These are phyloP conservation scores for Dryomyza anilis DNA, from an alignment of 2,888 invertebrate species.

Conservation along the genomic window DNA sequence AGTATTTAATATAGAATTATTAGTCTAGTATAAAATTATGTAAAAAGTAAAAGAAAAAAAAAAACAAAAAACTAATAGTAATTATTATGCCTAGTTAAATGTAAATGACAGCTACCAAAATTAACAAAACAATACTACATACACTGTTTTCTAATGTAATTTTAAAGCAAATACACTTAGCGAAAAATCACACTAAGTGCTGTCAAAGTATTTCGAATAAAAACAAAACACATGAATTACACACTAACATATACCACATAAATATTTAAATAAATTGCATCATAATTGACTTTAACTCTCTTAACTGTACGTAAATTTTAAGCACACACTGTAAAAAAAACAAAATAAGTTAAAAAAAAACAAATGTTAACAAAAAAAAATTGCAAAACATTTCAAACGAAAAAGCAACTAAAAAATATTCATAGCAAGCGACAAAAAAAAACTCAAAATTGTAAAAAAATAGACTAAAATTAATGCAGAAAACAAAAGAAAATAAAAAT, in stretches of 20 bases:
- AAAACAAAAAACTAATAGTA: constrained; percentile 9
- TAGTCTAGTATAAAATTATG: constrained; percentile 18
- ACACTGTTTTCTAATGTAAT: constrained; percentile 21
- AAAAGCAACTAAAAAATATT: constrained; percentile 26
- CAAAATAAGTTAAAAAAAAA: constrained; percentile 6
- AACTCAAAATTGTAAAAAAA: constrained; percentile 13
- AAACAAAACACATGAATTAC: constrained; percentile 14
- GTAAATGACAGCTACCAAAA: constrained; percentile 22
- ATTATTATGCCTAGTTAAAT: constrained; percentile 21
- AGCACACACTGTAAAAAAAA: constrained; percentile 32
- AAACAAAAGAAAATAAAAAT: constrained; percentile 31
- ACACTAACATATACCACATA: constrained; percentile 35
- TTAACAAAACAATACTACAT: too few relatives aligned
- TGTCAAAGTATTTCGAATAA: too few relatives aligned
- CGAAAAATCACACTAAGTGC: constrained; percentile 2
- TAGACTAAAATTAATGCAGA: constrained; percentile 21
- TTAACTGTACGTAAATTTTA: constrained; percentile 19
- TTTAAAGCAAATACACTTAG: constrained; percentile 16
- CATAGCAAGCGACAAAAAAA: constrained; percentile 6
- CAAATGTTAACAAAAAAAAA: constrained; percentile 32
- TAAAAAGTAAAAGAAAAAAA: constrained; percentile 14
- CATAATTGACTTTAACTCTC: constrained; percentile 21
- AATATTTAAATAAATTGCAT: constrained; percentile 32
- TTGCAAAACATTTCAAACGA: constrained; percentile 32
- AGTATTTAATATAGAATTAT: too few relatives aligned